These are phyloP conservation scores for Melierax canorus DNA, from an alignment of 2,113 vertebrate genomes.

Conservation along the genomic window DNA sequence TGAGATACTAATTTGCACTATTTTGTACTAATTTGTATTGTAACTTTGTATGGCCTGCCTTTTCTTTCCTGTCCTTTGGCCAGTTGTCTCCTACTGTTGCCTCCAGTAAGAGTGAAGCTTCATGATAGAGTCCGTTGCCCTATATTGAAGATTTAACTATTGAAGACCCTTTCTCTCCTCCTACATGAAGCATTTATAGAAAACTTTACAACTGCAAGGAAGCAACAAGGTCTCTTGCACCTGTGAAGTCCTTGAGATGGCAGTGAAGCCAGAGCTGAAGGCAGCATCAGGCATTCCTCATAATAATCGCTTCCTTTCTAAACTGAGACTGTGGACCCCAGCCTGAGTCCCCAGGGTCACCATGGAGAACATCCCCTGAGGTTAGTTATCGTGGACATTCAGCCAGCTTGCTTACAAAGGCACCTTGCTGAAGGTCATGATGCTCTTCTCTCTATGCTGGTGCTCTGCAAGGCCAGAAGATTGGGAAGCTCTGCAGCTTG, in stretches of 20 bases:
- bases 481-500: background rate
- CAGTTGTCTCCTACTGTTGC: background rate
- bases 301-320: background rate
- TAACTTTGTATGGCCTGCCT: background rate
- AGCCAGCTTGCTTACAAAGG: background rate
- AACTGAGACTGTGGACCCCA: background rate
- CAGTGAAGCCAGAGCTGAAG: background rate
- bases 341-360: too few relatives aligned
- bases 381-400: fast-evolving
- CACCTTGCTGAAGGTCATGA: background rate
- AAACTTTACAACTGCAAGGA: background rate
- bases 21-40: background rate
- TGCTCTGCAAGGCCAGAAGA: background rate
- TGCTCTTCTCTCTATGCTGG: background rate
- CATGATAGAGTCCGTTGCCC: background rate
- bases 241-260: background rate
- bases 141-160: background rate
- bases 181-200: background rate
- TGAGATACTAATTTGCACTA: background rate
- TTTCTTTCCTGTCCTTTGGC: background rate
- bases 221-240: background rate
- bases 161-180: background rate
- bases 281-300: background rate
- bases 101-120: background rate
- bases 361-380: background rate